A percentile compares a stretch with the other conserved stretches of the same genome.
phyloP scores from a whole-genome alignment of 2,797 vertebrate species.

The Trachurus trachurus region DNA sequence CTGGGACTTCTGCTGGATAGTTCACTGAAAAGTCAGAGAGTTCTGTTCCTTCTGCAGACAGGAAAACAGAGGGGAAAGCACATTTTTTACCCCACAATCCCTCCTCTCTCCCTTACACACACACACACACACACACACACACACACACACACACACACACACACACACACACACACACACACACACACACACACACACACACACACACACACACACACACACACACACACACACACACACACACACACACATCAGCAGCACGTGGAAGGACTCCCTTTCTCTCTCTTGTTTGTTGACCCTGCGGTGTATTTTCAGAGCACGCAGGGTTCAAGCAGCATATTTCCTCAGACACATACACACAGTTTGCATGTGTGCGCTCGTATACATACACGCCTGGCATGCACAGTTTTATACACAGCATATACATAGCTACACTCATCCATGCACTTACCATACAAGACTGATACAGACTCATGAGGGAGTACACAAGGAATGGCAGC shows the following conservation, averaged over 20 bases:
- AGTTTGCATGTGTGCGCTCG: constrained; percentile 27
- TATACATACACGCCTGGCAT: constrained; percentile 46
- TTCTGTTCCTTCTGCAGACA: constrained; percentile 73
- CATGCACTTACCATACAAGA: constrained; percentile 1
- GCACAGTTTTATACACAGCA: constrained; percentile 29
- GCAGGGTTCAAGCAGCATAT: constrained; percentile 60
- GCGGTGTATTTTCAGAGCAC: constrained; percentile 75
- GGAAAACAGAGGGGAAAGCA: constrained; percentile 68
- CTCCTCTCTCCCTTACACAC: constrained; percentile 14
- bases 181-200: constrained; percentile 34
- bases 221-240: constrained; percentile 33
- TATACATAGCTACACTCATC: constrained; percentile 30
- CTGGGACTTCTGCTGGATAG: constrained; percentile 42
- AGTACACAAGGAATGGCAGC: constrained; percentile 69
- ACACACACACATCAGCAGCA: constrained; percentile 45
- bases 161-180: constrained; percentile 35
- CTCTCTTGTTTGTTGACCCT: constrained; percentile 65
- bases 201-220: constrained; percentile 37
- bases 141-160: constrained; percentile 30
- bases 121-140: constrained; percentile 34
- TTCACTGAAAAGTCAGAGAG: constrained; percentile 79
- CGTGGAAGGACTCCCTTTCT: constrained; percentile 42
- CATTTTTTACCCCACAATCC: constrained; percentile 42
- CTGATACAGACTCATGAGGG: constrained; percentile 39
- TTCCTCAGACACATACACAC: constrained; percentile 41